Evolutionary conservation across 2,888 invertebrate species (phyloP), one percentile per base, ranked within the genome.

Genomic region (Hesperia comma): DNA sequence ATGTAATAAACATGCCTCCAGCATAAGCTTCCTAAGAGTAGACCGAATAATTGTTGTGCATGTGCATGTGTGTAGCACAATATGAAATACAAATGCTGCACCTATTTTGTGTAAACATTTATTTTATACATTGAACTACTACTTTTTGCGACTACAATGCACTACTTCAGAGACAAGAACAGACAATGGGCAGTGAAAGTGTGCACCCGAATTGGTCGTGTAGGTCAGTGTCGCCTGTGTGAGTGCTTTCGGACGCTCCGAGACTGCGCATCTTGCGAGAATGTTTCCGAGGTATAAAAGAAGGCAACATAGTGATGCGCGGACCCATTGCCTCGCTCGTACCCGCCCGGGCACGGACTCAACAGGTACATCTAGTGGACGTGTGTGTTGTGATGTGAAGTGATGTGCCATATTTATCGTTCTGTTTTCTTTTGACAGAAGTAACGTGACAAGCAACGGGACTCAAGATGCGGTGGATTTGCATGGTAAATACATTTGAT

Each of bases 251-350:
- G 87, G 90, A 79, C 84, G 82, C 14, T 80, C 79, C 82, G 80
- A 83, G 78, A 78, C 80, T 72, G 84, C 83, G 86, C 90, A 87
- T 91, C 91, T 88, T 80, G 80, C 78, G 86, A 80, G 84, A 85
- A 86, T 84, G 84, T 89, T 91, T 92, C 91, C 91, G 88, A 87
- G 87, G 91, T 92, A 92, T 92, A 92, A 87, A 92, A 92, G 92
- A 88, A 87, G 80, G 84, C 82, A 82, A 81, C 87, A 79, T 78
- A 77, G 82, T 82, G 83, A 80, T 83, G 81, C 82, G 82, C 83
- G 79, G 84, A 88, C 86, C 87, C 88, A 92, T 92, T 92, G 84
- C 90, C 83, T 81, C 84, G 77, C 81, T 80, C 79, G 80, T 84
- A 83, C 82, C 79, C 82, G 82, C 67, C 73, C 72, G 71, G 70